phyloP scores from a whole-genome alignment of 2,797 vertebrate genomes.

The Pipistrellus kuhlii region DNA sequence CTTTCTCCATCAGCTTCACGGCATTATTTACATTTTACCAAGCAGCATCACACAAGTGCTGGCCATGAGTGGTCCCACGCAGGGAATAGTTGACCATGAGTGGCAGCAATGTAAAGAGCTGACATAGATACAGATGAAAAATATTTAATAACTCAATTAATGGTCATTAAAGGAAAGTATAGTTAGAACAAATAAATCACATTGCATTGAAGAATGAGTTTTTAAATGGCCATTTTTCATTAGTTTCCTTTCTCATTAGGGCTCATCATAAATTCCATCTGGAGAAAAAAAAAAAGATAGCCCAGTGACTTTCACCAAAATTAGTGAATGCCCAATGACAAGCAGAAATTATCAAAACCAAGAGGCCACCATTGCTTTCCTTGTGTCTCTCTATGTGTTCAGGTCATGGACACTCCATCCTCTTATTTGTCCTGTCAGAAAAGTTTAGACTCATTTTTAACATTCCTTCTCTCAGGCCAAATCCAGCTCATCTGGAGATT shows the following conservation, averaged over 20 bases:
- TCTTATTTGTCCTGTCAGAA: neutral
- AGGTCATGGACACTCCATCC: neutral
- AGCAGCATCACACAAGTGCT: neutral
- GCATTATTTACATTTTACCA: neutral
- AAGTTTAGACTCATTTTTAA: neutral
- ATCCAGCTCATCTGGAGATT: neutral
- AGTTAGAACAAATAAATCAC: slow-evolving; percentile 41
- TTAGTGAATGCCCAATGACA: neutral
- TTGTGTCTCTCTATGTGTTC: neutral
- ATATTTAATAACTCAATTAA: slow-evolving; percentile 57
- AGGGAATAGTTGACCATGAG: neutral
- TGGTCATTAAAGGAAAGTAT: slow-evolving; percentile 21
- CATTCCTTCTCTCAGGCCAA: neutral
- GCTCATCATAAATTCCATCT: slow-evolving; percentile 42
- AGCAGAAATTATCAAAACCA: neutral
- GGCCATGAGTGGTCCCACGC: neutral
- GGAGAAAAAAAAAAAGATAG: neutral
- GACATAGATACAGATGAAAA: slow-evolving; percentile 19
- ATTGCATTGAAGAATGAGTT: neutral
- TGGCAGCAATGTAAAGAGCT: neutral
- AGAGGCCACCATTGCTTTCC: neutral
- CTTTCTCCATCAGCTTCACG: neutral
- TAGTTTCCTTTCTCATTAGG: slow-evolving; percentile 32
- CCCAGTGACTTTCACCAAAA: neutral
- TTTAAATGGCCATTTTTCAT: slow-evolving; percentile 34